Evolutionary conservation across 2,888 invertebrate genomes (phyloP), one percentile per base, ranked within the genome.

Genomic region (Drosophila atripex): DNA sequence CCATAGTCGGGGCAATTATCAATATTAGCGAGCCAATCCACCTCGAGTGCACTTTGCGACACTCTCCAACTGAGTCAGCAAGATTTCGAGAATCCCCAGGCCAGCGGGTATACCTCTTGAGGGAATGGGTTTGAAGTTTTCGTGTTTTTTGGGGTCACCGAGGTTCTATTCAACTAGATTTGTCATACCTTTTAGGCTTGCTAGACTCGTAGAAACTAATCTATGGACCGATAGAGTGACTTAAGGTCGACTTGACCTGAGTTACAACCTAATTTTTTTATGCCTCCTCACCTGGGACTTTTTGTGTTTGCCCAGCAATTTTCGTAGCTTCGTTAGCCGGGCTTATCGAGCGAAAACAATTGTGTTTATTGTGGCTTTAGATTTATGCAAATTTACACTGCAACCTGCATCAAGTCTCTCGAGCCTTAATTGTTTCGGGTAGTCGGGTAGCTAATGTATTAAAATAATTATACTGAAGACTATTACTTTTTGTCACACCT

Each of bases 41-140:
- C 46, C 58, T 32, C 43, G 60, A 80, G 71, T 76, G 72, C 69
- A 78, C 60, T 74, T 66, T 73, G 59, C 54, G 59, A 72, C 43
- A 65, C 74, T 69, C 71, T 72, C 55, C 23, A 56, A 49, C 66
- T 66, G 59, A 84, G 76, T 80, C 84, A 80, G 80, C 80, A 76
- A 60, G 51, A 73, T 49, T 56, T 52, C 5, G 8, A 16, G 8
- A 25, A 12, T 14, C 39, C 28, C 16, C 28, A n/a, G 32, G 14
- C 11, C 9, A 32, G n/a, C n/a, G 69, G 50, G 69, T 28, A 54
- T 28, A 32, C 30, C n/a, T 8, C 30, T 9, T 53, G 2, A 7
- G 3, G 23, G n/a, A 28, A 8, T 25, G 5, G 3, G 9, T 30
- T 59, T 14, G 2, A 32, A 7, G 2, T 12, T 11, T 8, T 0